Conservation (phyloP, 2,113 vertebrate species). For the Urocynchramus pylzowi region DNA sequence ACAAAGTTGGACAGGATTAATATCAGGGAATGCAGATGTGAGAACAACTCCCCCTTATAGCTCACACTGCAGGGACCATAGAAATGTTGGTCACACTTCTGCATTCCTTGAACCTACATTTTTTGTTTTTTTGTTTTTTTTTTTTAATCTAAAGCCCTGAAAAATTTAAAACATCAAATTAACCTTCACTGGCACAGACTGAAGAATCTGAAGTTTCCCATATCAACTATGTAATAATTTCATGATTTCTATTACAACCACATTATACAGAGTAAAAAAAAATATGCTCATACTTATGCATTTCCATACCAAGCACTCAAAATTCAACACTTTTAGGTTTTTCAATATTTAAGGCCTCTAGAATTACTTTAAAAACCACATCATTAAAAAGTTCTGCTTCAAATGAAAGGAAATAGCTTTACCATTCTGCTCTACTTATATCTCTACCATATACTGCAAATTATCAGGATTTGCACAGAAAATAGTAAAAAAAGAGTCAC, state of each 20-base stretch:
- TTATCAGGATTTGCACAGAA: background rate
- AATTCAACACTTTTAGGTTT: background rate
- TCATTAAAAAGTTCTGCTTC: background rate
- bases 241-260: background rate
- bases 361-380: background rate
- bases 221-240: accelerated
- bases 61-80: background rate
- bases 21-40: background rate
- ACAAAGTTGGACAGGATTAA: background rate
- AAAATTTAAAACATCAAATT: background rate
- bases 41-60: background rate
- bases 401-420: background rate
- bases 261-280: background rate
- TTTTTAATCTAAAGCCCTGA: background rate
- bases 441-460: background rate
- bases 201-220: background rate
- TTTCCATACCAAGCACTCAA: background rate
- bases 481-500: background rate
- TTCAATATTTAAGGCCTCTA: background rate
- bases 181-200: background rate
- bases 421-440: background rate
- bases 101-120: background rate
- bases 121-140: background rate
- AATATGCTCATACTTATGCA: background rate
- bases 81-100: background rate